Conservation (phyloP, 2,888 invertebrate species). For the Myopa testacea region DNA sequence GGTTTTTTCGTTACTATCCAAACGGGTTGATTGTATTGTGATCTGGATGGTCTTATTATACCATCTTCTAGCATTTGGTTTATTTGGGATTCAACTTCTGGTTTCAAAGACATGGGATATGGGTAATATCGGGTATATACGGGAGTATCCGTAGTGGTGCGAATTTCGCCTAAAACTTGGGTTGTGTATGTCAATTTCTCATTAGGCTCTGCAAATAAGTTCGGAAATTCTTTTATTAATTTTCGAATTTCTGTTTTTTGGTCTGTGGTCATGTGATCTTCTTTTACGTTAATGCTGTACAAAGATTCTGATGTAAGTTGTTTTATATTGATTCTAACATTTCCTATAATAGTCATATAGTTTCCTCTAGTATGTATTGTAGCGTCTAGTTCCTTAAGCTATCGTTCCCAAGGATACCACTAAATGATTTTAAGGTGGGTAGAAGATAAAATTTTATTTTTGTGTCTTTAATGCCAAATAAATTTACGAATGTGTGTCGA, state of each 20-base stretch:
- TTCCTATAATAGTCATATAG: constrained; percentile 34
- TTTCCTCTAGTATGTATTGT: constrained; percentile 31
- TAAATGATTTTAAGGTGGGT: constrained; percentile 5
- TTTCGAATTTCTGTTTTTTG: not conserved
- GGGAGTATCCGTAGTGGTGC: not conserved
- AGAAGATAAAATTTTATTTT: constrained; percentile 13
- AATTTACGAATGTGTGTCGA: constrained; percentile 32
- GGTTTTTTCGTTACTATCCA: constrained; percentile 18
- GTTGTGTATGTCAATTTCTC: constrained; percentile 11
- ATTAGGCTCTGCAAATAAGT: not conserved
- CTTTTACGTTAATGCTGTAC: not conserved
- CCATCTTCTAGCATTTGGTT: not conserved
- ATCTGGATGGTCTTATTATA: constrained; percentile 5
- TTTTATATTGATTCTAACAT: constrained; percentile 22
- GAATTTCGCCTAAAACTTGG: not conserved
- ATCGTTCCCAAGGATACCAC: constrained; percentile 31
- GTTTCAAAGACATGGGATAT: not conserved
- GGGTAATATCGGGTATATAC: constrained; percentile 6
- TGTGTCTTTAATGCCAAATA: constrained; percentile 27
- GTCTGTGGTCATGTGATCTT: not conserved
- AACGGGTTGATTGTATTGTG: constrained; percentile 1
- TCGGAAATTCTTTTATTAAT: not conserved
- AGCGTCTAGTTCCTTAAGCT: constrained; percentile 35
- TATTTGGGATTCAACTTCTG: not conserved
- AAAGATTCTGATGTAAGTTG: not conserved